A percentile compares a stretch with the other conserved stretches of the same genome.
phyloP scores from a whole-genome alignment of 92 coral and sea anemone genomes.

The Muricea muricata region DNA sequence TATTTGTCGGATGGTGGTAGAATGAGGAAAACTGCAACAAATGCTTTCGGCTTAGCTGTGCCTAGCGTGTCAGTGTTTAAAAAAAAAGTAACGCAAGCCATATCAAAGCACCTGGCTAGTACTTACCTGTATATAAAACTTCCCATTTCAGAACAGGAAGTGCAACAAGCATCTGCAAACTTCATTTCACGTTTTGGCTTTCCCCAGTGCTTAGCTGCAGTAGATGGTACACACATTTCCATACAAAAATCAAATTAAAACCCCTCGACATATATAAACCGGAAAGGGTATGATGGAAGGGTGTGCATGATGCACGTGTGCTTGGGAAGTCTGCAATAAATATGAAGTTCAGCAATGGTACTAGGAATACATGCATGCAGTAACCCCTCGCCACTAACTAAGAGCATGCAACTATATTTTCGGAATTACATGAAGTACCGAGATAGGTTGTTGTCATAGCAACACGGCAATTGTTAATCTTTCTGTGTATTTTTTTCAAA shows the following conservation, averaged over 20 bases:
- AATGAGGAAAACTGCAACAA: slow-evolving; percentile 11
- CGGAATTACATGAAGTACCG: too few relatives aligned
- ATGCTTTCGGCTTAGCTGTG: slow-evolving; percentile 16
- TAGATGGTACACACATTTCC: slow-evolving; percentile 1
- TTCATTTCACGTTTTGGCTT: neutral
- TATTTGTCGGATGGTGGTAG: slow-evolving; percentile 30
- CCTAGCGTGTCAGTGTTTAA: slow-evolving; percentile 37
- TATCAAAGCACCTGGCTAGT: too few relatives aligned
- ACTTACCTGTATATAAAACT: too few relatives aligned
- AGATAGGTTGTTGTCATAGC: too few relatives aligned
- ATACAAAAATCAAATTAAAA: neutral
- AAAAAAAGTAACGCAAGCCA: slow-evolving; percentile 20
- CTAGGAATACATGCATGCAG: too few relatives aligned
- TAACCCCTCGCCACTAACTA: too few relatives aligned
- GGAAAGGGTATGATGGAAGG: neutral
- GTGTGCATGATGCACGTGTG: neutral
- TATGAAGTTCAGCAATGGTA: neutral
- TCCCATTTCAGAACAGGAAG: too few relatives aligned
- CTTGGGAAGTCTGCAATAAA: neutral
- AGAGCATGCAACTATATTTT: too few relatives aligned
- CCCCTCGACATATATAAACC: neutral
- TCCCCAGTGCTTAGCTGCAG: slow-evolving; percentile 25
- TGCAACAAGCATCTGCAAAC: neutral
- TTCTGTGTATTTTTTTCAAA: too few relatives aligned
- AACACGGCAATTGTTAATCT: too few relatives aligned